Evolutionary conservation across 2,797 vertebrate genomes (phyloP).

Genomic region (Phyllotis vaccarum): DNA sequence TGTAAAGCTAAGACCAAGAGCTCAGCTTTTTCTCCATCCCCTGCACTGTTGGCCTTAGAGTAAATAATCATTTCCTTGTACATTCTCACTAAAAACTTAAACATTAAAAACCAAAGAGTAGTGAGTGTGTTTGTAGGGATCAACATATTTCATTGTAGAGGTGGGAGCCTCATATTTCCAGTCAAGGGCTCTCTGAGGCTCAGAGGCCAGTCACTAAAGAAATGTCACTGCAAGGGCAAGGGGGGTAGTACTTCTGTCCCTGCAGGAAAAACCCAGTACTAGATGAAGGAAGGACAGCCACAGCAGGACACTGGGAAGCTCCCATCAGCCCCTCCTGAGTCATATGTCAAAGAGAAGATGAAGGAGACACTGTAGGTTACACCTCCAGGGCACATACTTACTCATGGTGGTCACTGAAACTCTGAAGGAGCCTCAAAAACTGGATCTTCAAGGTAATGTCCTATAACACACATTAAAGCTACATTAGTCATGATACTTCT

Average conservation of each 20-base stretch:
- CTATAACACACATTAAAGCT: slow-evolving; percentile 86
- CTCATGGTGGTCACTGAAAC: slow-evolving; percentile 99
- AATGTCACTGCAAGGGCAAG: not conserved
- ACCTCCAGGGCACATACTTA: slow-evolving; percentile 88
- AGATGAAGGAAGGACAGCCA: not conserved
- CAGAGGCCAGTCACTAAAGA: not conserved
- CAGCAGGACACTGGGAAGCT: not conserved
- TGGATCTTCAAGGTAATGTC: slow-evolving; percentile 99
- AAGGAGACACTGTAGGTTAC: not conserved
- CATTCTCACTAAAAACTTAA: not conserved
- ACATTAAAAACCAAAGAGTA: not conserved
- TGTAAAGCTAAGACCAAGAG: not conserved
- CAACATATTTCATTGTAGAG: not conserved
- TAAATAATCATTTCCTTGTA: not conserved
- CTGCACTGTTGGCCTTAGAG: not conserved
- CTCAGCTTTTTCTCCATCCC: not conserved
- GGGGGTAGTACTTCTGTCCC: not conserved
- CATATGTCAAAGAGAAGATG: not conserved
- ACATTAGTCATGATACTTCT: not conserved
- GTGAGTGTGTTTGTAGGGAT: not conserved
- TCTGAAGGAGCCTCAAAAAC: slow-evolving; percentile 97
- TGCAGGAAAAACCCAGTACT: not conserved
- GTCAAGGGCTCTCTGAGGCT: not conserved
- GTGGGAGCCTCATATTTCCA: not conserved
- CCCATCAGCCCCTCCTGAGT: not conserved